Evolutionary conservation across 2,113 vertebrate genomes (phyloP), one percentile per base, ranked within the genome.

Genomic region (Sitta europaea): DNA sequence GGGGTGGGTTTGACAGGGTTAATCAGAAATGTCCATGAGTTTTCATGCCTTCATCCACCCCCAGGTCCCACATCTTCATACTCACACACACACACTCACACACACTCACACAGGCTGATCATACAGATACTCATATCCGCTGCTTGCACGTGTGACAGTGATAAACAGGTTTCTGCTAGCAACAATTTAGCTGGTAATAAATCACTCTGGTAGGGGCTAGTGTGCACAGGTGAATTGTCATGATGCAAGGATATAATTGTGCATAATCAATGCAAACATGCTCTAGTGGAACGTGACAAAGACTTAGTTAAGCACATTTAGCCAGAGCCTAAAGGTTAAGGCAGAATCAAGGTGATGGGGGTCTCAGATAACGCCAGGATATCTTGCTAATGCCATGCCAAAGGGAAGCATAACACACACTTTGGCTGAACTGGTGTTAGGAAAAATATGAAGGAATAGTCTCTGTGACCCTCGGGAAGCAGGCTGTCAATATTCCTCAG

Each of bases 111-210:
- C 1, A 16, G 31, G 35, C 63, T 63, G 70, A 96, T 94, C 93
- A 66, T 84, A 96, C 87, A 88, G 86, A 91, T 82, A 72, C 73
- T 97, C 92, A 86, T 96, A 96, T 91, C 91, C 93, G 78, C 87
- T 86, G 19, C 86, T 82, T 79, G 74, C 71, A 92, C 23, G 48
- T 92, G 86, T 97, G 98, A 97, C 97, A 97, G 73, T 97, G 96
- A 98, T 93, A 96, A 98, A 98, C 92, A 96, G 81, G 90, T 76
- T 95, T 96, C 58, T 96, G 95, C 82, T 97, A 87, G 75, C 84
- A 98, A 96, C 94, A 96, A 93, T 97, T 97, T 86, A 95, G 76
- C 47, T 68, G 48, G 87, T 91, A 97, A 98, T 98, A 98, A 97
- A 98, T 98, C 97, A 98, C 51, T 68, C 58, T 14, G 35, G 86